phyloP scores from a whole-genome alignment of 1,140 invertebrate species.

The Agraylea sexmaculata region DNA sequence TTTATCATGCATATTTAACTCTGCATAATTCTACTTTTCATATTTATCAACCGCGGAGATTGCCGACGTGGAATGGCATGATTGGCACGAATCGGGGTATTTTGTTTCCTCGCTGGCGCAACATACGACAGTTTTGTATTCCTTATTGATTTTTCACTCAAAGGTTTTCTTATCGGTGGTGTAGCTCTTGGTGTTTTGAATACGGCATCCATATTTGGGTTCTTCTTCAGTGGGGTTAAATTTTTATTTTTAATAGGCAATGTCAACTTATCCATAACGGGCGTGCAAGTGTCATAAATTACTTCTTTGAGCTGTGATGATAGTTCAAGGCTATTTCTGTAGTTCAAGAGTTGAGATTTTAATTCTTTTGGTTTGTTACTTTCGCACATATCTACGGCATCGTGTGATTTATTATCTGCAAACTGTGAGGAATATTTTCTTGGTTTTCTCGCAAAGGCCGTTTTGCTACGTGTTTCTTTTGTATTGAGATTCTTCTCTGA shows the following conservation, averaged over 20 bases:
- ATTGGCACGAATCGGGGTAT: conserved; percentile 18
- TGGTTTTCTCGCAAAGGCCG: conserved; percentile 19
- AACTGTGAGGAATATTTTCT: conserved; percentile 10
- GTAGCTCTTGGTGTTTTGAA: conserved; percentile 14
- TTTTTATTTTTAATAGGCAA: neutral
- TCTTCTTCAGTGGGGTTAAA: conserved; percentile 7
- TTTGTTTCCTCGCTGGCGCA: conserved; percentile 8
- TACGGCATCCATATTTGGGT: conserved; percentile 4
- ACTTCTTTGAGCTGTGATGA: conserved; percentile 20
- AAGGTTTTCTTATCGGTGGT: conserved; percentile 15
- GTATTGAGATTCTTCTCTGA: conserved; percentile 14
- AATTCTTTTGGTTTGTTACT: conserved; percentile 16
- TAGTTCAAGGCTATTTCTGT: conserved; percentile 17
- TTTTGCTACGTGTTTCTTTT: conserved; percentile 7
- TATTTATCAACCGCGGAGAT: conserved; percentile 16
- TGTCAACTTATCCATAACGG: conserved; percentile 17
- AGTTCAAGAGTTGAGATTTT: conserved; percentile 7
- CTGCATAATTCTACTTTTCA: conserved; percentile 16
- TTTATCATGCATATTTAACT: no score
- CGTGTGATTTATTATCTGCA: conserved; percentile 5
- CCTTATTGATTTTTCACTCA: conserved; percentile 14
- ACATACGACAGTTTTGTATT: conserved; percentile 9
- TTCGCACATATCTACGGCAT: conserved; percentile 10
- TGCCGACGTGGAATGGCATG: conserved; percentile 17
- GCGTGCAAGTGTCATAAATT: conserved; percentile 20